These are phyloP conservation scores for Syncerus caffer DNA, from an alignment of 2,797 vertebrate genomes.

Conservation along the genomic window DNA sequence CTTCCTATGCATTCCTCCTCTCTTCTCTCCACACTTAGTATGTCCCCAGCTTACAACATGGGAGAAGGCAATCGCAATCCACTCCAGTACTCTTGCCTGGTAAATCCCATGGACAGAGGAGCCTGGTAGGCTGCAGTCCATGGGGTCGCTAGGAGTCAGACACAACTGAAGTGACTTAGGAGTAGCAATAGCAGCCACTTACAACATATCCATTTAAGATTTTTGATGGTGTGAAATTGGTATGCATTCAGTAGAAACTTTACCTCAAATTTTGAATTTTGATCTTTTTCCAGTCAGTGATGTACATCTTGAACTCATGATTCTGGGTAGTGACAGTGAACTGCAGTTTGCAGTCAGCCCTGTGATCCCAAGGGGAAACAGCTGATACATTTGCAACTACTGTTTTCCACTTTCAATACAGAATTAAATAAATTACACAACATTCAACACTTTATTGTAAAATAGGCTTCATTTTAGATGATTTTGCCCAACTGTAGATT, in stretches of 20 bases:
- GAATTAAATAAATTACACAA: background rate
- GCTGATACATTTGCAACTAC: background rate
- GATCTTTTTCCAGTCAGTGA: background rate
- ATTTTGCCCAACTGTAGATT: background rate
- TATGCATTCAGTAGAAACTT: background rate
- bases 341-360: background rate
- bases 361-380: background rate
- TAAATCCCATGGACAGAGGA: too few species aligned
- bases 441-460: background rate
- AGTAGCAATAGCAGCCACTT: background rate
- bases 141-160: too few species aligned
- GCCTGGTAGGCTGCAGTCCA: too few species aligned
- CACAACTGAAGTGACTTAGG: too few species aligned
- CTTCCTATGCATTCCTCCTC: background rate
- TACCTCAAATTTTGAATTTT: background rate
- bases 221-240: background rate
- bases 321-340: background rate
- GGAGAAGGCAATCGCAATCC: too few species aligned
- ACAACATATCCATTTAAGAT: background rate
- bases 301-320: background rate
- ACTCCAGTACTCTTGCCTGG: too few species aligned
- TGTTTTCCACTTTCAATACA: background rate
- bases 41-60: background rate
- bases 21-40: background rate
- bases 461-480: background rate